Percentiles rank a stretch among this genome's conserved stretches.
Evolutionary conservation across 37 sponge, comb jelly and placozoan genomes (phyloP).

Genomic region (Eunapius fragilis): DNA sequence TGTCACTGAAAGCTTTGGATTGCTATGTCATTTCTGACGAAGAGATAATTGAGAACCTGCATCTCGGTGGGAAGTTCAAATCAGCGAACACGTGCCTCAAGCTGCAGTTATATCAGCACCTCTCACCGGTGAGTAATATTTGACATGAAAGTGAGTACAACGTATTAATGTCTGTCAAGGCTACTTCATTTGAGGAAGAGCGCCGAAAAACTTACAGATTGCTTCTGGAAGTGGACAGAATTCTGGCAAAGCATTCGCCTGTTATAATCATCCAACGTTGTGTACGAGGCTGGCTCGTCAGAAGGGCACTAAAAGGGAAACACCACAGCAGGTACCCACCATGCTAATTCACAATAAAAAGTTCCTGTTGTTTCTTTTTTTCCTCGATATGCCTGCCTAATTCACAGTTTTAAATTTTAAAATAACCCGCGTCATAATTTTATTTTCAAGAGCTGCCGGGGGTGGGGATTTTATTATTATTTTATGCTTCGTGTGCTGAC

Average conservation of each 20-base stretch:
- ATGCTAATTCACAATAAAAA: background rate
- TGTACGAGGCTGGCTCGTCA: conserved; percentile 60
- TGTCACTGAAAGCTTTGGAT: conserved; percentile 77
- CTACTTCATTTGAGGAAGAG: conserved; percentile 7
- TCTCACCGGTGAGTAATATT: background rate
- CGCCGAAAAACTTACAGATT: conserved; percentile 6
- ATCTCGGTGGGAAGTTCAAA: conserved; percentile 39
- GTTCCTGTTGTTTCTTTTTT: too few species aligned
- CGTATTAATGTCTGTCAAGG: conserved; percentile 34
- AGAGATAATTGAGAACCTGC: conserved; percentile 80
- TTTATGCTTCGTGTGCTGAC: too few species aligned
- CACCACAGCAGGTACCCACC: background rate
- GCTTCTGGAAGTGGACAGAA: conserved; percentile 48
- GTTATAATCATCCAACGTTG: conserved; percentile 78
- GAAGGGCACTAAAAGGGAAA: conserved; percentile 22
- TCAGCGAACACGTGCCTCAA: conserved; percentile 31
- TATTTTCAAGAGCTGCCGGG: too few species aligned
- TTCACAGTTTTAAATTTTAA: too few species aligned
- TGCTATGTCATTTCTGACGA: conserved; percentile 80
- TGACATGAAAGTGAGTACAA: too few species aligned
- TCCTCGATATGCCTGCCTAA: too few species aligned
- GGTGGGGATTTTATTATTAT: too few species aligned
- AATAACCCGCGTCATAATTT: too few species aligned
- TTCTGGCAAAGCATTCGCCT: conserved; percentile 71
- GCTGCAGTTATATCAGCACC: conserved; percentile 37